Percentiles rank a stretch among this genome's conserved stretches.
Conservation (phyloP, 2,888 invertebrate genomes). For the Chloroclysta siterata region DNA sequence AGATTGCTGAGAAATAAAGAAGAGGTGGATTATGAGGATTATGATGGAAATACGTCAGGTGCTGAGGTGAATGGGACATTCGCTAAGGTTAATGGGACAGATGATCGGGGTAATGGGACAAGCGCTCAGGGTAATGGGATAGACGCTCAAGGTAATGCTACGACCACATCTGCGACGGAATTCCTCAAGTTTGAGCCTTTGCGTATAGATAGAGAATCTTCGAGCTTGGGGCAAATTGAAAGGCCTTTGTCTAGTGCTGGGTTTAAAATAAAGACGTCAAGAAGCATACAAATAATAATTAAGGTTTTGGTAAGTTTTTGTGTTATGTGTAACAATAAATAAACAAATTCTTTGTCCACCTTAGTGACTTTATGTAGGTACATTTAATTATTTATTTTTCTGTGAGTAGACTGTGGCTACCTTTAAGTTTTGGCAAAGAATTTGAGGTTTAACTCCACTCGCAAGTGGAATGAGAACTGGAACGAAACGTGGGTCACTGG, state of each 20-base stretch:
- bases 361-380: too few species aligned
- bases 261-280: too few species aligned
- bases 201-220: not conserved
- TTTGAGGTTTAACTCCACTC: too few species aligned
- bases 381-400: too few species aligned
- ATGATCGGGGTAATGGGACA: not conserved
- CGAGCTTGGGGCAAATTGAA: not conserved
- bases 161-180: not conserved
- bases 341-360: not conserved
- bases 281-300: not conserved
- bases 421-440: too few species aligned
- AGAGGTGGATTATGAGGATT: not conserved
- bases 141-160: not conserved
- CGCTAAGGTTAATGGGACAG: too few species aligned
- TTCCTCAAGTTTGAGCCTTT: not conserved
- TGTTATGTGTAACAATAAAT: not conserved
- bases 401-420: too few species aligned
- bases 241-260: not conserved
- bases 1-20: not conserved
- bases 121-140: not conserved
- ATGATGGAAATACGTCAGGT: not conserved
- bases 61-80: not conserved
- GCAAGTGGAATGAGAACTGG: too few species aligned
- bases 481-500: too few species aligned
- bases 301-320: not conserved